Evolutionary conservation across 2,888 invertebrate species (phyloP).

Genomic region (Gisinianus flammeolus): DNA sequence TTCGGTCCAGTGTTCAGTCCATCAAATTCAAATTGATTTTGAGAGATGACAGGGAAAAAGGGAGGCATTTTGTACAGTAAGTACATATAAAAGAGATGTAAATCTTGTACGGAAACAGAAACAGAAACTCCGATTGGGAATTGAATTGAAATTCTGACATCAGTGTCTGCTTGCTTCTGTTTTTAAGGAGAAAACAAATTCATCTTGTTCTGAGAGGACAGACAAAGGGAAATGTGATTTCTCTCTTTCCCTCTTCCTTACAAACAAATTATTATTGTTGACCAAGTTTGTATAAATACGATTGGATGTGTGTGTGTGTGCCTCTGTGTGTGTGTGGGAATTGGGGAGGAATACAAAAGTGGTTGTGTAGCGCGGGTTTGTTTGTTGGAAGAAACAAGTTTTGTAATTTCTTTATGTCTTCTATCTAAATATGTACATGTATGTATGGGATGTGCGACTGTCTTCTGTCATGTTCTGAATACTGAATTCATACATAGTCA

Average conservation of each 20-base stretch:
- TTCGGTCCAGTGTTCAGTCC: no score
- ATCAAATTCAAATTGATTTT: no score
- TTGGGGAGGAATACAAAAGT: not conserved
- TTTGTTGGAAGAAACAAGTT: not conserved
- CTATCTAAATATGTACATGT: not conserved
- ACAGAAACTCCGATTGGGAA: no score
- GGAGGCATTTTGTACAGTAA: no score
- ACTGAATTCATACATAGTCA: not conserved
- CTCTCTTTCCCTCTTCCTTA: not conserved
- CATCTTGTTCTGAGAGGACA: no score
- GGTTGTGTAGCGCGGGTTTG: not conserved
- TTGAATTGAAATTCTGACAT: not conserved
- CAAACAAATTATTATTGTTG: not conserved
- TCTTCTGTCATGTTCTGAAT: not conserved
- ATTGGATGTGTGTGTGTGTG: no score
- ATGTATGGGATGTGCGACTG: not conserved
- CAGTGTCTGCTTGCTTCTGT: not conserved
- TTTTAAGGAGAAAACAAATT: no score
- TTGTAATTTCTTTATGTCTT: not conserved
- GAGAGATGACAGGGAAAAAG: no score
- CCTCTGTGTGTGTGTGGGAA: no score
- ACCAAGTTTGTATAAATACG: conserved; percentile 1
- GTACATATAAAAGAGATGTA: no score
- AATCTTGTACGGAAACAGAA: no score
- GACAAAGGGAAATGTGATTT: no score